These are phyloP conservation scores for Byasa hedistus DNA, from an alignment of 2,888 invertebrate species.

Conservation along the genomic window DNA sequence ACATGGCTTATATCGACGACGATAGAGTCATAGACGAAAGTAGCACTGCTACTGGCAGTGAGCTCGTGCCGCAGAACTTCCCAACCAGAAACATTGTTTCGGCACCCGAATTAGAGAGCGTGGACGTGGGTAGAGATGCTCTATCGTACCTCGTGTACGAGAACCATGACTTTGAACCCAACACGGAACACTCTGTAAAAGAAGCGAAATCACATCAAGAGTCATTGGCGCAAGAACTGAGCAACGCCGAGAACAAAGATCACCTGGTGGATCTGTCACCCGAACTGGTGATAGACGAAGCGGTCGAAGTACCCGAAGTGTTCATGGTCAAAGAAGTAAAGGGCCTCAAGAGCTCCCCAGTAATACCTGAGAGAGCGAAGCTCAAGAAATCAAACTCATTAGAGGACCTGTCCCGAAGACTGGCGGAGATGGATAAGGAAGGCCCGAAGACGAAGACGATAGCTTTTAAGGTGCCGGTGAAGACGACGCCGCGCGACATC, in stretches of 20 bases:
- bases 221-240: slow-evolving; percentile 62
- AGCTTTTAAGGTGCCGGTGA: slow-evolving; percentile 67
- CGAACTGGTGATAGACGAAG: slow-evolving; percentile 66
- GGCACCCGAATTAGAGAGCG: slow-evolving; percentile 43
- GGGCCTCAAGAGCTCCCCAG: slow-evolving; percentile 53
- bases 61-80: slow-evolving; percentile 36
- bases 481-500: slow-evolving; percentile 67
- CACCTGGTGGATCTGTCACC: slow-evolving; percentile 64
- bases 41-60: slow-evolving; percentile 38
- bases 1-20: slow-evolving; percentile 59
- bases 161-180: slow-evolving; percentile 51
- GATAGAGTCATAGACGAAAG: slow-evolving; percentile 49
- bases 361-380: slow-evolving; percentile 67
- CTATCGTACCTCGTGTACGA: slow-evolving; percentile 65
- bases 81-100: slow-evolving; percentile 28
- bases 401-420: slow-evolving; percentile 58
- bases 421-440: slow-evolving; percentile 44
- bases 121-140: slow-evolving; percentile 71
- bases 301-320: slow-evolving; percentile 53
- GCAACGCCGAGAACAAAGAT: slow-evolving; percentile 65
- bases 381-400: slow-evolving; percentile 65
- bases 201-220: slow-evolving; percentile 43
- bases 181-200: slow-evolving; percentile 33
- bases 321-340: slow-evolving; percentile 55
- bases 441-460: slow-evolving; percentile 62